Base-by-base conservation (phyloP, 2,888 invertebrate genomes). In the Lasius platythorax region DNA sequence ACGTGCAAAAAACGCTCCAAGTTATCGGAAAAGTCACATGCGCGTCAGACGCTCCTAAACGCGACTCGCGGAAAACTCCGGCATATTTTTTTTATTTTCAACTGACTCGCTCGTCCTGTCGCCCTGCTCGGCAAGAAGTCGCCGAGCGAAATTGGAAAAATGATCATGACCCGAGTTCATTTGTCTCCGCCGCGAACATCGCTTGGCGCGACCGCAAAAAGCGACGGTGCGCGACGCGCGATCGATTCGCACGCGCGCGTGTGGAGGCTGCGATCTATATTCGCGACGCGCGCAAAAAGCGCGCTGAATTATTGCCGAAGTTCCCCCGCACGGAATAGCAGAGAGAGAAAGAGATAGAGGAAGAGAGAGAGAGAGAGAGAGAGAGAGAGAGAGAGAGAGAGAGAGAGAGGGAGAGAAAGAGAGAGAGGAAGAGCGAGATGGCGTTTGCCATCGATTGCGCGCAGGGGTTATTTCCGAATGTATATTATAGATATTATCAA, bases 401-500 rank as follows among this genome's bases (percentile, higher is more conserved):
- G 37, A 46, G 23, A 23, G 53, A n/a, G 56, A 43, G 53, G n/a
- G n/a, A n/a, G 28, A 53, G 76, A 28, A 28, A 3, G 43, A 43
- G 53, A 30, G n/a, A n/a, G 28, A 53, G 76, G 28, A 28, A 3
- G 43, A 43, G 72, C 30, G 78, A 56, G 56, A 28, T 56, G 28
- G 40, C 5, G 43, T 43, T 33, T 37, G 33, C 40, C 43, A 72
- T 73, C 79, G 58, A 79, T 79, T 37, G 46, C 37, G 37, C 37
- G 37, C 74, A 28, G 74, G 61, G 74, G 46, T 81, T 81, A 81
- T 81, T 81, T 81, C 74, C 79, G 74, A 78, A 81, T 81, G 74
- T 81, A 73, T 81, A 81, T 81, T 81, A 81, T 81, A 81, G 79
- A 81, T 81, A 81, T 73, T 81, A 81, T 81, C 79, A 81, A 81